Percentiles rank a stretch among this genome's conserved stretches.
phyloP scores from a whole-genome alignment of 2,113 vertebrate species.

The Neodontobutis hainanensis region DNA sequence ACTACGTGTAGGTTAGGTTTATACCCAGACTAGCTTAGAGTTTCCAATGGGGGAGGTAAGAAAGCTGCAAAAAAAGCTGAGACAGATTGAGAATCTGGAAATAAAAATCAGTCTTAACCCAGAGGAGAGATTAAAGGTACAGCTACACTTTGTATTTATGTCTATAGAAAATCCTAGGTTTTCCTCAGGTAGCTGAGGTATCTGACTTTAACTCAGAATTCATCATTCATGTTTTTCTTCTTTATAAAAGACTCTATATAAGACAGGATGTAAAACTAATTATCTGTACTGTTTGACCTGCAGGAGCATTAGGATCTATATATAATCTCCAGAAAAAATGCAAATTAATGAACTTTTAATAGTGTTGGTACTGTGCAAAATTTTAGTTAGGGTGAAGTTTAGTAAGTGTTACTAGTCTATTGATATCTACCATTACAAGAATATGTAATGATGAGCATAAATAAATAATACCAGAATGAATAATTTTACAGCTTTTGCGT shows the following conservation, averaged over 20 bases:
- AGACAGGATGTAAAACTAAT: not conserved
- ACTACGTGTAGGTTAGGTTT: too few species aligned
- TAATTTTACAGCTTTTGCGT: slow-evolving; percentile 45
- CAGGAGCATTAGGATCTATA: too few species aligned
- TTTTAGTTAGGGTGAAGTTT: not conserved
- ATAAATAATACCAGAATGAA: slow-evolving; percentile 46
- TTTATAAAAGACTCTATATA: not conserved
- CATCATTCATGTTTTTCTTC: not conserved
- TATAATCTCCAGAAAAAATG: not conserved
- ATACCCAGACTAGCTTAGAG: slow-evolving; percentile 3
- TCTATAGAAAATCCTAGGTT: slow-evolving; percentile 30
- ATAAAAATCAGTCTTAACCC: slow-evolving; percentile 76
- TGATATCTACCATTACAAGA: slow-evolving; percentile 15
- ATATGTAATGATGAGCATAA: slow-evolving; percentile 29
- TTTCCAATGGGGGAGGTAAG: slow-evolving; percentile 80
- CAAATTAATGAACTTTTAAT: slow-evolving; percentile 11
- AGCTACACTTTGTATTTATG: slow-evolving; percentile 37
- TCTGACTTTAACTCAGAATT: not conserved
- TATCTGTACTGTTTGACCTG: not conserved
- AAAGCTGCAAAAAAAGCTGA: slow-evolving; percentile 83
- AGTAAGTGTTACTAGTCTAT: too few species aligned
- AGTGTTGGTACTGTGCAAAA: not conserved
- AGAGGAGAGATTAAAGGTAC: slow-evolving; percentile 83
- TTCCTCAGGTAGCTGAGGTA: slow-evolving; percentile 30
- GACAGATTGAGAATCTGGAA: slow-evolving; percentile 85